Conservation (phyloP, 2,888 invertebrate species). For the Phymatocera aterrima region DNA sequence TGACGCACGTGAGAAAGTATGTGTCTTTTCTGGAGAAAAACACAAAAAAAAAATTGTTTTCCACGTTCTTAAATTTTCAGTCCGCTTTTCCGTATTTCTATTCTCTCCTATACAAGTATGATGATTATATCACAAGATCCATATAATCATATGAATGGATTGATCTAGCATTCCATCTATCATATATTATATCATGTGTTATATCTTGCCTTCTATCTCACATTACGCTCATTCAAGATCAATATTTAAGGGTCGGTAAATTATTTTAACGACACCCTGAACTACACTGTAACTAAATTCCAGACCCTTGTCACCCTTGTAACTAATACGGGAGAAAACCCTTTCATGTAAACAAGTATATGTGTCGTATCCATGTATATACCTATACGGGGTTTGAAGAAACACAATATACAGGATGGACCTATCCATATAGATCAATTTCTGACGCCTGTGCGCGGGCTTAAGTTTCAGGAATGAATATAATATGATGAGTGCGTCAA, state of each 20-base stretch:
- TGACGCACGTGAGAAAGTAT: conserved; percentile 47
- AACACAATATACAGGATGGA: conserved; percentile 13
- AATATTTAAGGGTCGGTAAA: background rate
- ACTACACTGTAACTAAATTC: conserved; percentile 7
- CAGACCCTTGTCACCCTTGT: conserved; percentile 28
- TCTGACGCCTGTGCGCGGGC: background rate
- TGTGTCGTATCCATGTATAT: background rate
- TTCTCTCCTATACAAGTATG: no score
- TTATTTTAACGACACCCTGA: background rate
- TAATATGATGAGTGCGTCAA: no score
- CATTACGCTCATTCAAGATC: background rate
- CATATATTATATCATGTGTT: background rate
- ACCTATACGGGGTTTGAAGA: background rate
- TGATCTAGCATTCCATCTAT: background rate
- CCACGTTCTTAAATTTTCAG: background rate
- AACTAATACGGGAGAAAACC: background rate
- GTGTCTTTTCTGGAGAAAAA: conserved; percentile 13
- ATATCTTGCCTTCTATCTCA: background rate
- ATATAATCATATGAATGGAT: background rate
- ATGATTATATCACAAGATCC: no score
- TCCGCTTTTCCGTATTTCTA: no score
- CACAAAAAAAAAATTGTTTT: background rate
- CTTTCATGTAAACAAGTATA: conserved; percentile 35
- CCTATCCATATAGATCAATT: conserved; percentile 12
- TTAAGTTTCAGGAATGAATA: background rate